These are phyloP conservation scores for Tiliqua scincoides DNA, from an alignment of 2,113 vertebrate species.

Conservation along the genomic window DNA sequence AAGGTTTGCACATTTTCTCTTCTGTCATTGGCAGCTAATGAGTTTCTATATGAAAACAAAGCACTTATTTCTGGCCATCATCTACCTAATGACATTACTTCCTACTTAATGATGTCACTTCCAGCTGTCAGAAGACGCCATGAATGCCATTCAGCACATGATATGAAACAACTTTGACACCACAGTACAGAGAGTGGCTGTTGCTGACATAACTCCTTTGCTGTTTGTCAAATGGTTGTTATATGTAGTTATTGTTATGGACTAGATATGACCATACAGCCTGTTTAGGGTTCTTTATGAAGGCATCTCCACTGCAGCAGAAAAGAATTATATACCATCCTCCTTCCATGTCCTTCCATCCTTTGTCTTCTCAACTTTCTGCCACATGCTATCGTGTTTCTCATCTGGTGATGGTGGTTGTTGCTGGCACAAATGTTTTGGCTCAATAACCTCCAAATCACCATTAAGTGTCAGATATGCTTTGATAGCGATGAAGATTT, in stretches of 20 bases:
- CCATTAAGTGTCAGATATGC: rapidly evolving
- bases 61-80: no score
- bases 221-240: neutral
- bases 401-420: neutral
- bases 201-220: neutral
- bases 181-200: neutral
- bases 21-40: no score
- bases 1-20: no score
- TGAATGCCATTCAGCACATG: no score
- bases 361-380: neutral
- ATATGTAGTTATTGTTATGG: neutral
- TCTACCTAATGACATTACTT: no score
- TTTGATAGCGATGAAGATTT: neutral
- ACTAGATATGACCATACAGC: neutral
- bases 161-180: no score
- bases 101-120: no score
- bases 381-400: neutral
- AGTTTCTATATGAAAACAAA: no score
- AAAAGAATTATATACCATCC: neutral
- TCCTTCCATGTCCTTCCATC: neutral
- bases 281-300: neutral
- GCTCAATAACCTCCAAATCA: neutral
- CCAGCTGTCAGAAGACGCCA: no score
- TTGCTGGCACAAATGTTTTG: neutral
- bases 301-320: neutral